A percentile compares a stretch with the other conserved stretches of the same genome.
These are phyloP conservation scores for Tetragnatha montana DNA, from an alignment of 2,888 invertebrate genomes.

Conservation along the genomic window DNA sequence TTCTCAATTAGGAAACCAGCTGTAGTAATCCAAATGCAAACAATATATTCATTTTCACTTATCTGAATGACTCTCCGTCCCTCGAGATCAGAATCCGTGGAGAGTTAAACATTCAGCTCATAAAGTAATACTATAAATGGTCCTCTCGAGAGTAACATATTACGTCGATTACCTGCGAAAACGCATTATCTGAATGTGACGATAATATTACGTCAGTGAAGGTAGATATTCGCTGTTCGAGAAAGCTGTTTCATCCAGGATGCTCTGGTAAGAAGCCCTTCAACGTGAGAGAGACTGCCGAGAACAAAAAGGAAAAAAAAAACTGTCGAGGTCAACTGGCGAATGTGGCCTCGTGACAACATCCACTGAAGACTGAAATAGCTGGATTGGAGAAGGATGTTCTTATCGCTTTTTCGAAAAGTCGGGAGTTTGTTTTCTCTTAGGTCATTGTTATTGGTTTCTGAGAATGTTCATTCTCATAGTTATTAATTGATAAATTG, in stretches of 20 bases:
- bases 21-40: too few relatives aligned
- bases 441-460: not conserved
- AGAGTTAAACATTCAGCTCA: too few relatives aligned
- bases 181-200: not conserved
- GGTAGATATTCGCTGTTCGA: not conserved
- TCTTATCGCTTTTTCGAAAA: not conserved
- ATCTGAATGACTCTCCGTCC: too few relatives aligned
- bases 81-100: too few relatives aligned
- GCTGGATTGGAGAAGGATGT: not conserved
- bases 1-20: too few relatives aligned
- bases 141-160: not conserved
- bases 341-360: not conserved
- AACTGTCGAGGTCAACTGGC: not conserved
- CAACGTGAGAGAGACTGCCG: not conserved
- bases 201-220: not conserved
- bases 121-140: too few relatives aligned
- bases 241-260: not conserved
- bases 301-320: not conserved
- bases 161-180: not conserved
- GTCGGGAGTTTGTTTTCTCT: not conserved
- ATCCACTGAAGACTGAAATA: not conserved
- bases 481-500: not conserved
- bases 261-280: not conserved
- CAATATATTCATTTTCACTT: too few relatives aligned
- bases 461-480: not conserved